Evolutionary conservation across 1,140 invertebrate genomes (phyloP).

Genomic region (Rhopalosiphum maidis): DNA sequence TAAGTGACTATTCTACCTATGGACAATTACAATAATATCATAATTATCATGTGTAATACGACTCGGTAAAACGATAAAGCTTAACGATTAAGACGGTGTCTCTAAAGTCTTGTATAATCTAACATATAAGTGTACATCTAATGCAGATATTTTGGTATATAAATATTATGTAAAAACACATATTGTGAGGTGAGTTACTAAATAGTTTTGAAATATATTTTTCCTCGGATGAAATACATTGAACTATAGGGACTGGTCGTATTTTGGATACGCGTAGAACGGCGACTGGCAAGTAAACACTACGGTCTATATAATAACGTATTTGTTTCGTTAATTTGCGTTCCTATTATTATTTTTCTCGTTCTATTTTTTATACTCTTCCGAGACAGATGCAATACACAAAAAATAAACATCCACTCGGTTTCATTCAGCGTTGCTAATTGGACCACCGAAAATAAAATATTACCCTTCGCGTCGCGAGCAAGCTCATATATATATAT

Average conservation of each 20-base stretch:
- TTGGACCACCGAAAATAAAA: constrained; percentile 35
- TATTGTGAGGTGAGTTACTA: background rate
- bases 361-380: background rate
- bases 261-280: background rate
- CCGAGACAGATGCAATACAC: background rate
- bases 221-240: background rate
- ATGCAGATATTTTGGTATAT: background rate
- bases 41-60: background rate
- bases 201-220: background rate
- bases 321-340: background rate
- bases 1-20: background rate
- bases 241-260: background rate
- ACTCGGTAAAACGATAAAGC: background rate
- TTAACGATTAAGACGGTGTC: too few relatives aligned
- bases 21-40: background rate
- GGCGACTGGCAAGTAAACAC: background rate
- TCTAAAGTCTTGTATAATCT: background rate
- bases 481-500: background rate
- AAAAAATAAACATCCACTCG: background rate
- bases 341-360: background rate
- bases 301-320: background rate
- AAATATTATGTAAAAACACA: background rate
- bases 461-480: background rate
- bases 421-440: background rate
- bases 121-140: background rate